Conservation (phyloP, 2,888 invertebrate species). For the Phrixothrix hirtus region DNA sequence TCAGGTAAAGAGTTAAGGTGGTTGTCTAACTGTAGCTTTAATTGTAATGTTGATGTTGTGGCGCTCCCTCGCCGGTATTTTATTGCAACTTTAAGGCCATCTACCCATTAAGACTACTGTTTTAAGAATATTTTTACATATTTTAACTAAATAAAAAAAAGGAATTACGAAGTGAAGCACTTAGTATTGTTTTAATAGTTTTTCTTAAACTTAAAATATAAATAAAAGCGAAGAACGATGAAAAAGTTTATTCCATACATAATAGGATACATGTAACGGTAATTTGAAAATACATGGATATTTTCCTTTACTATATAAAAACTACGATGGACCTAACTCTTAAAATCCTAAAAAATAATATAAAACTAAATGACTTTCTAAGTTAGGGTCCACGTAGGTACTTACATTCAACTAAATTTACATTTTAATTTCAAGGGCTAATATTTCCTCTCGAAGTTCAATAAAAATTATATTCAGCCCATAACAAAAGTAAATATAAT, state of each 20-base stretch:
- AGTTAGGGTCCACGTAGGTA: slow-evolving; percentile 12
- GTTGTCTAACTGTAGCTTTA: no score
- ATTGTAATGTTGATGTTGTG: no score
- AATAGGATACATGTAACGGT: slow-evolving; percentile 56
- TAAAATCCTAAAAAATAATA: slow-evolving; percentile 11
- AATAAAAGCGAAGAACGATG: slow-evolving; percentile 57
- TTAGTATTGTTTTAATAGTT: no score
- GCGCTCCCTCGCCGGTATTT: no score
- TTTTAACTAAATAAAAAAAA: no score
- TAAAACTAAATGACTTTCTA: slow-evolving; percentile 8
- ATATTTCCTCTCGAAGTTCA: no score
- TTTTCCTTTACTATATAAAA: slow-evolving; percentile 50
- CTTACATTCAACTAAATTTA: slow-evolving; percentile 2
- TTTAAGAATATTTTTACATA: no score
- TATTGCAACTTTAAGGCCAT: no score
- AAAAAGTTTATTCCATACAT: slow-evolving; percentile 57
- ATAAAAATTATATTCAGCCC: slow-evolving; percentile 33
- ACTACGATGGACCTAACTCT: slow-evolving; percentile 41
- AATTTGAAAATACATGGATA: slow-evolving; percentile 56
- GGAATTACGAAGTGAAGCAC: no score
- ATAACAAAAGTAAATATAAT: slow-evolving; percentile 54
- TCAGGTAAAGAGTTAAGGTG: no score
- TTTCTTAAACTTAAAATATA: no score
- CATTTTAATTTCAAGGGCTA: slow-evolving; percentile 7
- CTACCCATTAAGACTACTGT: no score